A percentile compares a stretch with the other conserved stretches of the same genome.
These are phyloP conservation scores for Aphis gossypii DNA, from an alignment of 1,140 invertebrate genomes.

Conservation along the genomic window DNA sequence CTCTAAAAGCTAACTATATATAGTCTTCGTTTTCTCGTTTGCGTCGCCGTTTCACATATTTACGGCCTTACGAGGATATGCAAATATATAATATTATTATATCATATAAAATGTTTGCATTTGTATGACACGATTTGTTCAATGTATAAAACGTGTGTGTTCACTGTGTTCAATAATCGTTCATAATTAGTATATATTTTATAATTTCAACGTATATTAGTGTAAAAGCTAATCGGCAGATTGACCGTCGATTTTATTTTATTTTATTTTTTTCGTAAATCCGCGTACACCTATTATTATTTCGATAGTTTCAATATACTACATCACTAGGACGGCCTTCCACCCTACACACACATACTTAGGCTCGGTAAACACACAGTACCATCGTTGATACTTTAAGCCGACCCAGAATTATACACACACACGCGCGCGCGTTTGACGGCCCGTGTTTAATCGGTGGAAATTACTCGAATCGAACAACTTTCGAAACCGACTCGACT, in stretches of 20 bases:
- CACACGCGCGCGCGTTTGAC: neutral
- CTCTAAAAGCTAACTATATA: neutral
- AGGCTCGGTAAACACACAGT: neutral
- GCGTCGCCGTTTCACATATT: neutral
- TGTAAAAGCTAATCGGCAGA: neutral
- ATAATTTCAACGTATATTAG: neutral
- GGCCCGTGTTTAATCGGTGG: conserved; percentile 26
- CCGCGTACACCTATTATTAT: neutral
- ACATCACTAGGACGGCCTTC: neutral
- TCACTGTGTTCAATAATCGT: neutral
- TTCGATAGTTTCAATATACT: neutral
- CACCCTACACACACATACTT: neutral
- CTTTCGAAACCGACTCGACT: neutral
- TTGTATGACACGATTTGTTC: too few species aligned
- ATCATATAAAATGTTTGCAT: too few species aligned
- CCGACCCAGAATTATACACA: neutral
- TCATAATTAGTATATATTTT: neutral
- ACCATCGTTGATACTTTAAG: conserved; percentile 38
- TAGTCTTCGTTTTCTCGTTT: neutral
- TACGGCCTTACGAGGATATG: neutral
- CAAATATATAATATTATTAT: neutral
- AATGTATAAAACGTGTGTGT: neutral
- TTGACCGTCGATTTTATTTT: neutral
- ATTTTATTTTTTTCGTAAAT: neutral
- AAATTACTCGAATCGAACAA: conserved; percentile 11